Conservation (phyloP, 1,140 invertebrate genomes). For the Pinna nobilis region DNA sequence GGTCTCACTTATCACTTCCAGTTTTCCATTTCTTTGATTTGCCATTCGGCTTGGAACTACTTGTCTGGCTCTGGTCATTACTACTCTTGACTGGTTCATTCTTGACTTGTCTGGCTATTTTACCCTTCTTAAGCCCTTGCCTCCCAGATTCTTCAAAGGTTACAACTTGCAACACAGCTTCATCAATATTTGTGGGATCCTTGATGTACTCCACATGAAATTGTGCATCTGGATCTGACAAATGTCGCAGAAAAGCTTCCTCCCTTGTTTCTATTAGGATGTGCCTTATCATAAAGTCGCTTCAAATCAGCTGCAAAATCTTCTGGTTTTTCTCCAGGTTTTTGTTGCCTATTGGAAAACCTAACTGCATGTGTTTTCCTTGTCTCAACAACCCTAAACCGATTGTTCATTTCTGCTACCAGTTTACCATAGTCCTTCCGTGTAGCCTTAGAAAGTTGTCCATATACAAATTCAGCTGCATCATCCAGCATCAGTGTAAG, state of each 20-base stretch:
- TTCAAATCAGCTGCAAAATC: conserved; percentile 27
- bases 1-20: background rate
- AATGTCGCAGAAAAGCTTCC: conserved; percentile 6
- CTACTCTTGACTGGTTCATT: background rate
- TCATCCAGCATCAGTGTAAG: background rate
- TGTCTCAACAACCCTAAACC: conserved; percentile 24
- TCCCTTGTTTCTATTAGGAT: conserved; percentile 8
- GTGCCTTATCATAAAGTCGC: conserved; percentile 10
- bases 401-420: conserved; percentile 4
- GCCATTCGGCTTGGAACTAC: background rate
- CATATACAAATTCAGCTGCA: conserved; percentile 22
- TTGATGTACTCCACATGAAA: conserved; percentile 22
- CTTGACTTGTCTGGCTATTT: background rate
- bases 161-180: conserved; percentile 17
- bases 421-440: conserved; percentile 4
- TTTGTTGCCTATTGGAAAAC: conserved; percentile 17
- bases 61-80: background rate
- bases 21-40: background rate
- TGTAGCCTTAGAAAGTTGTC: background rate
- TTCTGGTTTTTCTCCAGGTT: conserved; percentile 7
- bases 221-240: conserved; percentile 4
- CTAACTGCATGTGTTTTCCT: conserved; percentile 2
- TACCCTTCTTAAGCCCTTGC: background rate
- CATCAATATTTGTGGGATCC: conserved; percentile 12
- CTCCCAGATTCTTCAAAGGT: conserved; percentile 10